These are phyloP conservation scores for Drosophila neonasuta DNA, from an alignment of 2,888 invertebrate genomes.

Conservation along the genomic window DNA sequence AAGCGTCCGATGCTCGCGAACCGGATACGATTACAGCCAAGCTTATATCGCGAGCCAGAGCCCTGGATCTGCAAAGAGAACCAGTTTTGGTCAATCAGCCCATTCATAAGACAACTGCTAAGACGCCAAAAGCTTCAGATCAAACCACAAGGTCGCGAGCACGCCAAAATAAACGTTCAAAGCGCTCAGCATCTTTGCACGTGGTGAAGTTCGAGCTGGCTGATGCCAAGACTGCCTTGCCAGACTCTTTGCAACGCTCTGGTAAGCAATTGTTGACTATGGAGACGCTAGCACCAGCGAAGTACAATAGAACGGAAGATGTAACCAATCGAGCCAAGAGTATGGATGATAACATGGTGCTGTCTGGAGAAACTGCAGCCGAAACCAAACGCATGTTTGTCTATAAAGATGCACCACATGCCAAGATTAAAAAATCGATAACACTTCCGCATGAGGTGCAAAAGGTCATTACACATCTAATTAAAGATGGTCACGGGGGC, in stretches of 20 bases:
- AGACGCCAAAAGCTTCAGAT: background rate
- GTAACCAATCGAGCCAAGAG: slow-evolving; percentile 7
- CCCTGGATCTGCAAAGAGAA: slow-evolving; percentile 54
- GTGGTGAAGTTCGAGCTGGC: slow-evolving; percentile 80
- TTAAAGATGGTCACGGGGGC: slow-evolving; percentile 71
- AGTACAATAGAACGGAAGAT: slow-evolving; percentile 17
- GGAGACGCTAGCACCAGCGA: slow-evolving; percentile 35
- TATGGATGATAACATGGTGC: slow-evolving; percentile 51
- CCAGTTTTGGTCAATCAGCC: slow-evolving; percentile 6
- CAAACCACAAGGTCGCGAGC: slow-evolving; percentile 24
- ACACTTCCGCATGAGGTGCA: slow-evolving; percentile 78
- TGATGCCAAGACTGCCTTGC: slow-evolving; percentile 78
- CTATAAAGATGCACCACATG: slow-evolving; percentile 65
- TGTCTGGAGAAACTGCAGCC: slow-evolving; percentile 44
- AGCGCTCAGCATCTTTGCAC: slow-evolving; percentile 60
- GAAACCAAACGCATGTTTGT: slow-evolving; percentile 71
- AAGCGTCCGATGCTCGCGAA: slow-evolving; percentile 76
- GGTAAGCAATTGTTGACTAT: slow-evolving; percentile 54
- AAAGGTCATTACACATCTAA: slow-evolving; percentile 75
- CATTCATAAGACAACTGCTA: background rate
- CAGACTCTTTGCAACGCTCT: slow-evolving; percentile 40
- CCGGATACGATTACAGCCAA: slow-evolving; percentile 72
- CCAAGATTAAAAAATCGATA: slow-evolving; percentile 72
- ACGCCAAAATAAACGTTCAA: slow-evolving; percentile 56
- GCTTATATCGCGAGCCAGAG: slow-evolving; percentile 72